These are phyloP conservation scores for Ostrea edulis DNA, from an alignment of 1,140 invertebrate genomes.

Conservation along the genomic window DNA sequence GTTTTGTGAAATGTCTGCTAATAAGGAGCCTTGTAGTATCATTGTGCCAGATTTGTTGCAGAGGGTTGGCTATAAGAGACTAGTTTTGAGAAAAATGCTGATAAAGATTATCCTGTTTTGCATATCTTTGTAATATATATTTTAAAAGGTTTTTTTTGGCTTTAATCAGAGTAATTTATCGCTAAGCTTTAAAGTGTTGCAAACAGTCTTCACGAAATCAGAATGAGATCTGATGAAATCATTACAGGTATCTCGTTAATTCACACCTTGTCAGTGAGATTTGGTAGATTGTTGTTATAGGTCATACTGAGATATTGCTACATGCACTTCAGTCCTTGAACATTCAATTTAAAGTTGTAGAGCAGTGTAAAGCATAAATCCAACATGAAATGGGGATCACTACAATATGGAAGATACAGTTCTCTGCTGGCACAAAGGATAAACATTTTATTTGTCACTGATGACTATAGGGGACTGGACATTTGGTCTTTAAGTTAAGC, in stretches of 20 bases:
- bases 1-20: not conserved
- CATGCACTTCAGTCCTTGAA: not conserved
- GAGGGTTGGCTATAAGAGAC: not conserved
- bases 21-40: constrained; percentile 23
- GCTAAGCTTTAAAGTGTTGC: too few relatives aligned
- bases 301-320: not conserved
- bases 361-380: not conserved
- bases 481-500: constrained; percentile 35
- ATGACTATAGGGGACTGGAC: not conserved
- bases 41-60: constrained; percentile 11
- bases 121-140: not conserved
- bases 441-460: not conserved
- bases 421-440: not conserved
- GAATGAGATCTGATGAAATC: too few relatives aligned
- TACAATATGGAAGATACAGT: not conserved
- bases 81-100: not conserved
- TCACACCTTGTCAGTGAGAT: not conserved
- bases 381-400: not conserved
- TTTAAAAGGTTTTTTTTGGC: not conserved
- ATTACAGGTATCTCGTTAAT: not conserved
- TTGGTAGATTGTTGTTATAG: not conserved
- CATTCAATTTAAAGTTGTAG: not conserved
- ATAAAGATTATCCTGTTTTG: not conserved
- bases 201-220: too few relatives aligned
- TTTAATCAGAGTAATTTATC: not conserved